These are phyloP conservation scores for Brotogeris chrysoptera DNA, from an alignment of 2,797 vertebrate genomes.

Conservation along the genomic window DNA sequence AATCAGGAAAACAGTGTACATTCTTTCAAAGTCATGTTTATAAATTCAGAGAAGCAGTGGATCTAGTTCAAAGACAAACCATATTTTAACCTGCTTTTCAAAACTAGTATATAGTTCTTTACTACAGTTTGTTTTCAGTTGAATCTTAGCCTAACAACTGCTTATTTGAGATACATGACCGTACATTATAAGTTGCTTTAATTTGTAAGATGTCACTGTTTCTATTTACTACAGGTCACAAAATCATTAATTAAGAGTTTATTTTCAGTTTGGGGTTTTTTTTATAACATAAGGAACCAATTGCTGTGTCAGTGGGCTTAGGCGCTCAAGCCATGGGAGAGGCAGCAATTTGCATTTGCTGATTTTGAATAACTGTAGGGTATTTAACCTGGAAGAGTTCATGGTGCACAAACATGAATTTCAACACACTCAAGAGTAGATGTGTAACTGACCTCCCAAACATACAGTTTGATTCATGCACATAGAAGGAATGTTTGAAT, in stretches of 20 bases:
- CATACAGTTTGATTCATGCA: not conserved
- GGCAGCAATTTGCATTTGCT: not conserved
- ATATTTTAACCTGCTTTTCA: slow-evolving; percentile 34
- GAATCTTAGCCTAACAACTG: not conserved
- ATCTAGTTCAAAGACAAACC: slow-evolving; percentile 45
- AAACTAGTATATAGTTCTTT: slow-evolving; percentile 4
- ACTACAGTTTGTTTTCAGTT: not conserved
- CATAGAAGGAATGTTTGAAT: not conserved
- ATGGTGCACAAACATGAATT: not conserved
- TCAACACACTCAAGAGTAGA: not conserved
- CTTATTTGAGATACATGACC: not conserved
- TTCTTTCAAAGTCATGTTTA: slow-evolving; percentile 67
- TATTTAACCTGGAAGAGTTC: not conserved
- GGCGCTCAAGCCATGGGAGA: not conserved
- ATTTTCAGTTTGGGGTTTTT: fast-evolving
- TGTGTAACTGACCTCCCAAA: not conserved
- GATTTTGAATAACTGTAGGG: not conserved
- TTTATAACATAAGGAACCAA: not conserved
- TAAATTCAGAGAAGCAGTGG: slow-evolving; percentile 46
- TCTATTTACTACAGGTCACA: not conserved
- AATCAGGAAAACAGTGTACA: slow-evolving; percentile 60
- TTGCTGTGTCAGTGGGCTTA: not conserved
- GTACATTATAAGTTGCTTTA: not conserved
- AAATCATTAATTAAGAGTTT: not conserved
- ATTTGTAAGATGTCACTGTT: not conserved